Evolutionary conservation across 2,888 invertebrate genomes (phyloP).

Genomic region (Malthinus flaveolus): DNA sequence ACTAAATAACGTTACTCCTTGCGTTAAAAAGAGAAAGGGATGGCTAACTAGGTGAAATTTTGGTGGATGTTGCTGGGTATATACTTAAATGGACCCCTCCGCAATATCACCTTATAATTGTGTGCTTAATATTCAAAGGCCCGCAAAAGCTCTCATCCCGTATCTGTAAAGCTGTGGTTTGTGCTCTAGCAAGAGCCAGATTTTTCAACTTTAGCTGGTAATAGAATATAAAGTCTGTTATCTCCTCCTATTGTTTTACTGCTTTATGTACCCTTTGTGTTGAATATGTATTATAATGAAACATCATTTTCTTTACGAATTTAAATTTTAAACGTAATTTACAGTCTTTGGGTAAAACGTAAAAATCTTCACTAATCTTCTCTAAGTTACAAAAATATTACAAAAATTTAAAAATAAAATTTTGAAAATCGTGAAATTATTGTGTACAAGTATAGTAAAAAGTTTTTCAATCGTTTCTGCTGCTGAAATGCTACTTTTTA

Average conservation of each 20-base stretch:
- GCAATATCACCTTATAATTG: conserved; percentile 34
- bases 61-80: conserved; percentile 6
- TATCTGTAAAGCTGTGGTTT: conserved; percentile 29
- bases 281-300: conserved; percentile 20
- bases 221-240: conserved; percentile 28
- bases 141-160: conserved; percentile 33
- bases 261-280: conserved; percentile 15
- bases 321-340: not conserved
- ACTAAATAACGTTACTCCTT: not conserved
- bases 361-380: too few species aligned
- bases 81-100: conserved; percentile 25
- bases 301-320: conserved; percentile 13
- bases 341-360: too few species aligned
- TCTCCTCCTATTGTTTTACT: conserved; percentile 19
- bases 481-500: too few species aligned
- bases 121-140: conserved; percentile 38
- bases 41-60: conserved; percentile 13
- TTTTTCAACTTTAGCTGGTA: conserved; percentile 27
- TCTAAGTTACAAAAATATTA: too few species aligned
- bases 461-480: too few species aligned
- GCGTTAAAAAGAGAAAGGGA: conserved; percentile 8
- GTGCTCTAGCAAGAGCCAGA: conserved; percentile 24
- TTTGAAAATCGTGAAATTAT: too few species aligned
- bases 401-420: too few species aligned
- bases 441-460: too few species aligned